Percentiles rank a stretch among this genome's conserved stretches.
phyloP scores from a whole-genome alignment of 2,888 invertebrate genomes.

The Chymomyza procnemis region DNA sequence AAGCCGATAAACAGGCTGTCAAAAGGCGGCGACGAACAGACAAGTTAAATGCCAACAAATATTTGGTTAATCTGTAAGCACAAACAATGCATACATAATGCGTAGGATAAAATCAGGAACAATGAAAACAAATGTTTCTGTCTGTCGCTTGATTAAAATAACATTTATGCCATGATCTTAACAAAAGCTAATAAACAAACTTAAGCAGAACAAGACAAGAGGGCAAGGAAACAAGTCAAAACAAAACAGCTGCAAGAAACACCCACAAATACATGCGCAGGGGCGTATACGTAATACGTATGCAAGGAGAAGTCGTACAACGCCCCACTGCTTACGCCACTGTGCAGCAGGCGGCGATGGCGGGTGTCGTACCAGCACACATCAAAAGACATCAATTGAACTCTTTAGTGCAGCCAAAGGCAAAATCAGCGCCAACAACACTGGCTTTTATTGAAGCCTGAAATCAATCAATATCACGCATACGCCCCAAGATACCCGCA shows the following conservation, averaged over 20 bases:
- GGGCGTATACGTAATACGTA: no score
- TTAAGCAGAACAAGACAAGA: neutral
- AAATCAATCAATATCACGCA: conserved; percentile 70
- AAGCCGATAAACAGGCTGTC: conserved; percentile 11
- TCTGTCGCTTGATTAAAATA: conserved; percentile 53
- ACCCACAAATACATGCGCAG: conserved; percentile 47
- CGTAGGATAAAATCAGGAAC: neutral
- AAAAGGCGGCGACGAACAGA: neutral
- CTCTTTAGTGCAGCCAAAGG: conserved; percentile 54
- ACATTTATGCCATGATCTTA: conserved; percentile 57
- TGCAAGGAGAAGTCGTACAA: no score
- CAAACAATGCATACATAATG: neutral
- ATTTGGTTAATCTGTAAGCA: conserved; percentile 14
- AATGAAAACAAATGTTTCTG: conserved; percentile 37
- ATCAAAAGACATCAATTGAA: conserved; percentile 49
- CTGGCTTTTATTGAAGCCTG: conserved; percentile 63
- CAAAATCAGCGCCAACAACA: conserved; percentile 42
- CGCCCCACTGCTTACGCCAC: conserved; percentile 16
- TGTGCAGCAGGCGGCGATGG: conserved; percentile 9
- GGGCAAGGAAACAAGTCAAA: conserved; percentile 29
- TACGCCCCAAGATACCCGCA: conserved; percentile 35
- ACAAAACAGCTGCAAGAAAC: neutral
- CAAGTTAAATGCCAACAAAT: neutral
- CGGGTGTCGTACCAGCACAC: neutral
- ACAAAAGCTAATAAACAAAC: conserved; percentile 31